Evolutionary conservation across 2,113 vertebrate genomes (phyloP).

Genomic region (Otus sunia): DNA sequence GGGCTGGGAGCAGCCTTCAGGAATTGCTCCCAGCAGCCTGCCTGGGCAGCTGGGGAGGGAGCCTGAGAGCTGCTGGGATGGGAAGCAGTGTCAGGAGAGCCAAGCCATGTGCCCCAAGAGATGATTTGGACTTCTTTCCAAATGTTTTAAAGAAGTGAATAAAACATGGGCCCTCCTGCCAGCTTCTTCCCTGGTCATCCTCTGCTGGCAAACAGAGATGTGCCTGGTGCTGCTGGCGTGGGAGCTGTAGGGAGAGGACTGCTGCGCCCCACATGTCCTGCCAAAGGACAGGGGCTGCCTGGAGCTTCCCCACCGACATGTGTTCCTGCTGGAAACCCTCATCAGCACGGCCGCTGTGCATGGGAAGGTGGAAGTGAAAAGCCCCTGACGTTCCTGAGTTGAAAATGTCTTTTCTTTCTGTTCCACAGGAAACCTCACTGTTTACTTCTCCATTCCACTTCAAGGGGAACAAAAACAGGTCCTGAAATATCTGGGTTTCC

Average conservation of each 20-base stretch:
- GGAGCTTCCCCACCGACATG: neutral
- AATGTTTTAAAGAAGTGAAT: neutral
- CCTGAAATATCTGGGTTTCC: neutral
- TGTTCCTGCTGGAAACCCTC: neutral
- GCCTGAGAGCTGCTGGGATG: neutral
- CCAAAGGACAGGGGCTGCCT: neutral
- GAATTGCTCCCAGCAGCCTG: neutral
- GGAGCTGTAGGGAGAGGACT: neutral
- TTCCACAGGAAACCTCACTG: neutral
- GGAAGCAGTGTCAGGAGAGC: rapidly evolving
- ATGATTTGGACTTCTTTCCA: neutral
- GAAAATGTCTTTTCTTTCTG: neutral
- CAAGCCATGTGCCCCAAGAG: neutral
- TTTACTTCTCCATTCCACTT: neutral
- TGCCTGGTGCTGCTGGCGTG: neutral
- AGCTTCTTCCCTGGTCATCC: neutral
- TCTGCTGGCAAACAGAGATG: neutral
- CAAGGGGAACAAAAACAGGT: neutral
- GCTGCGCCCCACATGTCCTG: rapidly evolving
- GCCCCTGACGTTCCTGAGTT: neutral
- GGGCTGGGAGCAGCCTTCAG: neutral
- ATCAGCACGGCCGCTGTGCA: rapidly evolving
- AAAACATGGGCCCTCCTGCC: rapidly evolving
- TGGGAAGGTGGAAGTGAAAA: neutral
- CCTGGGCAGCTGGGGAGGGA: neutral